Evolutionary conservation across 2,797 vertebrate species (phyloP).

Genomic region (Oreochromis mossambicus): DNA sequence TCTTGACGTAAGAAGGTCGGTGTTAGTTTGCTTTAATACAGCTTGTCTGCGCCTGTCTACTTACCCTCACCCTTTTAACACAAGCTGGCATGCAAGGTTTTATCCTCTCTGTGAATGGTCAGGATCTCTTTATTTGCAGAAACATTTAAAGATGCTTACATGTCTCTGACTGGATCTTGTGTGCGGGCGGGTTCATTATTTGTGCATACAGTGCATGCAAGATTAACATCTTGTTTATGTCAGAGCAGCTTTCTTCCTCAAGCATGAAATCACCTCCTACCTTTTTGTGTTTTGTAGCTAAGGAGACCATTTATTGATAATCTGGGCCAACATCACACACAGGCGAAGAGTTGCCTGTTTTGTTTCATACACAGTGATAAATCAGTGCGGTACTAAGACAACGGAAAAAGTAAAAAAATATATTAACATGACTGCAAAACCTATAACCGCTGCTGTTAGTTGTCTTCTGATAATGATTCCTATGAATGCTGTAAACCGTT

Average conservation of each 20-base stretch:
- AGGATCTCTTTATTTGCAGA: background rate
- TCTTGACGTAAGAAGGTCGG: slow-evolving; percentile 53
- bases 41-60: background rate
- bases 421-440: background rate
- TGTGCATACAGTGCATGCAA: slow-evolving; percentile 1
- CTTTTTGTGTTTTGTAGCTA: background rate
- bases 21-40: slow-evolving; percentile 23
- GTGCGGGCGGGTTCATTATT: background rate
- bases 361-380: background rate
- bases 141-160: background rate
- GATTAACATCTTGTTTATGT: slow-evolving; percentile 57
- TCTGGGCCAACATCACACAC: background rate
- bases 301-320: background rate
- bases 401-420: background rate
- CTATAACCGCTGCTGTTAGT: background rate
- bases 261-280: slow-evolving; percentile 20
- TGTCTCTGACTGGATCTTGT: background rate
- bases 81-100: background rate
- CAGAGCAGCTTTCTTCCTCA: slow-evolving; percentile 17
- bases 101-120: background rate
- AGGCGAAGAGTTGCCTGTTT: background rate
- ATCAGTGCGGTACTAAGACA: background rate
- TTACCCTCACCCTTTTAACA: background rate
- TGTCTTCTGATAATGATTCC: background rate
- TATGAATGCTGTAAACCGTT: background rate